These are phyloP conservation scores for Xenentodon cancila DNA, from an alignment of 2,797 vertebrate genomes.

Conservation along the genomic window DNA sequence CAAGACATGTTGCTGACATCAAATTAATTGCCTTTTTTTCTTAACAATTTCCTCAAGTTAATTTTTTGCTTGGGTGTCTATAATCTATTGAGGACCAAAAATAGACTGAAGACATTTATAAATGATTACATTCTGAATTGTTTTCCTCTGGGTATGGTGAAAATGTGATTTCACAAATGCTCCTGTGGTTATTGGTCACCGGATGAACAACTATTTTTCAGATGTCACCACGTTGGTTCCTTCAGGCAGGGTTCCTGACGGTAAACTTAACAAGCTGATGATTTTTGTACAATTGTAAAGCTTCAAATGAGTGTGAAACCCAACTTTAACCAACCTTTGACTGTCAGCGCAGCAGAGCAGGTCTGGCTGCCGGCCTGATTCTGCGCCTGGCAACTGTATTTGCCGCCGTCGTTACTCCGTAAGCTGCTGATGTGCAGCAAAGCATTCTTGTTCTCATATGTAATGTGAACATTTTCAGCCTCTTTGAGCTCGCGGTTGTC, in stretches of 20 bases:
- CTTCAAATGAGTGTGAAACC: neutral
- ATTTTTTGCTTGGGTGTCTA: too few relatives aligned
- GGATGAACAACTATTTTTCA: neutral
- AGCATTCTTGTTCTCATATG: slow-evolving; percentile 88
- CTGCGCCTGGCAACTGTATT: slow-evolving; percentile 95
- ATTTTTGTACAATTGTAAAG: neutral
- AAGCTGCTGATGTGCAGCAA: slow-evolving; percentile 87
- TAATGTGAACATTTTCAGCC: slow-evolving; percentile 88
- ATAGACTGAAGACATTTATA: too few relatives aligned
- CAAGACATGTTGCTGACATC: too few relatives aligned
- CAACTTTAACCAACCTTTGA: slow-evolving; percentile 91
- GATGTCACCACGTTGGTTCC: neutral
- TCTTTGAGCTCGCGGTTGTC: slow-evolving; percentile 94
- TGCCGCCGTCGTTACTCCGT: slow-evolving; percentile 90
- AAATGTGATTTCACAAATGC: too few relatives aligned
- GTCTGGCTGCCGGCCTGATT: slow-evolving; percentile 96
- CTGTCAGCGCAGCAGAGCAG: slow-evolving; percentile 89
- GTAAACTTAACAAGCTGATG: neutral
- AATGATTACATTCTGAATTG: too few relatives aligned
- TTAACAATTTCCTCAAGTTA: too few relatives aligned
- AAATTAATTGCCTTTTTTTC: too few relatives aligned
- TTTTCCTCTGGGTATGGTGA: too few relatives aligned
- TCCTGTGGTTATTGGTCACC: neutral
- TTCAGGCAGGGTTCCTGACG: neutral
- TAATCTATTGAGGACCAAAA: too few relatives aligned